These are phyloP conservation scores for Taurulus bubalis DNA, from an alignment of 2,113 vertebrate species.

Conservation along the genomic window DNA sequence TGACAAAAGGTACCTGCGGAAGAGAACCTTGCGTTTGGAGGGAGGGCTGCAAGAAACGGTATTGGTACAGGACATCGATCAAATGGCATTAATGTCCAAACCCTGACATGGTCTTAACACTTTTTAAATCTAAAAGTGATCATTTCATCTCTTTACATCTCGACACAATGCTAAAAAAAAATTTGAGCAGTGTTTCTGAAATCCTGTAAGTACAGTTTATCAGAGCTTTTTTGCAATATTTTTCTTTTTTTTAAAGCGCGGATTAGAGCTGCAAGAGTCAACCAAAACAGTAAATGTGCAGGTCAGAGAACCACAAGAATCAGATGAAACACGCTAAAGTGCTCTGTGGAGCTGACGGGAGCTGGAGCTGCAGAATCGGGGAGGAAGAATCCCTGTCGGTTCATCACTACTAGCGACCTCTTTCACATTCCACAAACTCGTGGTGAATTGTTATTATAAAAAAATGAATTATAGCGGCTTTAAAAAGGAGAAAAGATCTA, in stretches of 20 bases:
- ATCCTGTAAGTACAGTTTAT: too few relatives aligned
- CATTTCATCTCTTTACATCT: neutral
- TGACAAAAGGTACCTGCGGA: neutral
- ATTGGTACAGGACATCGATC: neutral
- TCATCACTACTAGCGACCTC: neutral
- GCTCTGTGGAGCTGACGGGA: neutral
- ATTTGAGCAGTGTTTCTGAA: too few relatives aligned
- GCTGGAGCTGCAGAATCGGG: too few relatives aligned
- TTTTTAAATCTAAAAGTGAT: too few relatives aligned
- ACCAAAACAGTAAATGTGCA: neutral
- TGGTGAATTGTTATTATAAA: neutral
- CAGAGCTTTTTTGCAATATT: too few relatives aligned
- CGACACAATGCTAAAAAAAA: neutral
- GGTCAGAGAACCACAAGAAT: neutral
- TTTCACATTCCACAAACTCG: neutral
- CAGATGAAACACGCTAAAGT: neutral
- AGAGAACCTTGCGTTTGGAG: neutral
- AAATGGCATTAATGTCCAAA: neutral
- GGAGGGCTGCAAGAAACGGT: neutral
- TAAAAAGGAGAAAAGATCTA: constrained; percentile 16
- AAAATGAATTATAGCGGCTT: constrained; percentile 1
- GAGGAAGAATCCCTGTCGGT: neutral
- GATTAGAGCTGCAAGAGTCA: neutral
- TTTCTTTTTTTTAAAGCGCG: too few relatives aligned
- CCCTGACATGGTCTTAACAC: neutral